These are phyloP conservation scores for Anoplolepis gracilipes DNA, from an alignment of 1,140 invertebrate genomes.

Conservation along the genomic window DNA sequence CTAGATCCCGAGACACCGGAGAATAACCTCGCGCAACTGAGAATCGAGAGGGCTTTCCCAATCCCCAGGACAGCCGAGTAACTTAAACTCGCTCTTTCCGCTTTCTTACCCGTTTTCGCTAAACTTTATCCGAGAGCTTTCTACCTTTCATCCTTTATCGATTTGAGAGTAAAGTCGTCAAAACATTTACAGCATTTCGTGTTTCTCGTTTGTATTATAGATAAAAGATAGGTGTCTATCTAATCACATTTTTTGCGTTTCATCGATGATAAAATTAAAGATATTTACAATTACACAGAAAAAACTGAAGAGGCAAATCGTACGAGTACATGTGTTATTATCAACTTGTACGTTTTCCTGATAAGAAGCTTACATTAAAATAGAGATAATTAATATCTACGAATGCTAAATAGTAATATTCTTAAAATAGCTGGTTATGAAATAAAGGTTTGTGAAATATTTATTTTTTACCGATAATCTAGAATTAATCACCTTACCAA, in stretches of 20 bases:
- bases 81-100: slow-evolving; percentile 5
- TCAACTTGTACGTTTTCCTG: not conserved
- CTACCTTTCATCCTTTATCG: not conserved
- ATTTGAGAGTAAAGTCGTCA: slow-evolving; percentile 7
- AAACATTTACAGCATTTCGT: not conserved
- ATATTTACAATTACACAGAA: not conserved
- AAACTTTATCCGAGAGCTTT: slow-evolving; percentile 22
- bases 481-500: slow-evolving; percentile 6
- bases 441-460: slow-evolving; percentile 14
- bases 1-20: slow-evolving; percentile 67
- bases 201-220: not conserved
- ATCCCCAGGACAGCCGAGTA: slow-evolving; percentile 64
- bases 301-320: not conserved
- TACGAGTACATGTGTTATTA: no score
- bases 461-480: not conserved
- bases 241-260: not conserved
- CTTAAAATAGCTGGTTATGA: not conserved
- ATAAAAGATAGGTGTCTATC: not conserved
- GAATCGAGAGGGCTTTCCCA: slow-evolving; percentile 74
- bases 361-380: not conserved
- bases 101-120: not conserved
- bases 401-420: not conserved
- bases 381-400: not conserved
- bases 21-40: slow-evolving; percentile 69
- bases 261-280: not conserved